Conservation (phyloP, 1,140 invertebrate genomes). For the Rhynchophorus ferrugineus region DNA sequence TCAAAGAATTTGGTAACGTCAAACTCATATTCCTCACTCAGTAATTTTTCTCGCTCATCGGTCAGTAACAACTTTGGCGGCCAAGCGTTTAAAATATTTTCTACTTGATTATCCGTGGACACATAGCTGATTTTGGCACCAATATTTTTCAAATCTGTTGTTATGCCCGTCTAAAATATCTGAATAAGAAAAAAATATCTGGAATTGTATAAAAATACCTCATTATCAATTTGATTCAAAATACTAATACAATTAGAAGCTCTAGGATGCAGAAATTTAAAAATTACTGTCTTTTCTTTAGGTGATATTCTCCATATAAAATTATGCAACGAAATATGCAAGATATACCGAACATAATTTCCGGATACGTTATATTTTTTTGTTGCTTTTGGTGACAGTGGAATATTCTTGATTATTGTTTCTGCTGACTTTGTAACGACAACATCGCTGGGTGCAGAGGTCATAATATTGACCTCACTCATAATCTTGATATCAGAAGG, state of each 20-base stretch:
- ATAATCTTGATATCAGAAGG: too few relatives aligned
- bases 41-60: slow-evolving; percentile 29
- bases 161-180: slow-evolving; percentile 26
- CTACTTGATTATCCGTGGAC: slow-evolving; percentile 39
- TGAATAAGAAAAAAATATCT: background rate
- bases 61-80: slow-evolving; percentile 41
- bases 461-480: too few relatives aligned
- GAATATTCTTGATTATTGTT: slow-evolving; percentile 19
- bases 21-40: slow-evolving; percentile 22
- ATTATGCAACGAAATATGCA: slow-evolving; percentile 18
- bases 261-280: slow-evolving; percentile 43
- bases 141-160: slow-evolving; percentile 39
- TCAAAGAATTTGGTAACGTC: slow-evolving; percentile 14
- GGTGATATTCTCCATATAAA: slow-evolving; percentile 15
- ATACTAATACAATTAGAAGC: slow-evolving; percentile 33
- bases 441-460: too few relatives aligned
- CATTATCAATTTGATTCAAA: slow-evolving; percentile 16
- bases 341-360: slow-evolving; percentile 15
- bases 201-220: background rate
- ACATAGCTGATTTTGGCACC: slow-evolving; percentile 44
- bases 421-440: slow-evolving; percentile 23
- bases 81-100: slow-evolving; percentile 38
- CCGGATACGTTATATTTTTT: slow-evolving; percentile 7
- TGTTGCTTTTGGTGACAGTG: slow-evolving; percentile 10
- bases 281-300: slow-evolving; percentile 19